Evolutionary conservation across 2,888 invertebrate genomes (phyloP).

Genomic region (Pyrgus malvae): DNA sequence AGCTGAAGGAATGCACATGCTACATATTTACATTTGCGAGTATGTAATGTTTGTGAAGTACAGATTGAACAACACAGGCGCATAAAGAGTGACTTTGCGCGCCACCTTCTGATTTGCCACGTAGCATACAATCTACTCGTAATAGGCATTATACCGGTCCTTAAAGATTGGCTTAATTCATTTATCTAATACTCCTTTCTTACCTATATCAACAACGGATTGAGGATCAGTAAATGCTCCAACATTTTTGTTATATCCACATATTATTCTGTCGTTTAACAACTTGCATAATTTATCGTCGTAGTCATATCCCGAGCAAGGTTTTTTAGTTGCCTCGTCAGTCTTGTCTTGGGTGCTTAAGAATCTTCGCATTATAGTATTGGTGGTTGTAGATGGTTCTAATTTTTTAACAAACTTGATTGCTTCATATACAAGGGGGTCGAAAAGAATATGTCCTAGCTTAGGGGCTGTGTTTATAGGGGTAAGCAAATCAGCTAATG

Average conservation of each 20-base stretch:
- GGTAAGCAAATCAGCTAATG: neutral
- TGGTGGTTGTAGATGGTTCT: neutral
- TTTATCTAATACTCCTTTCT: neutral
- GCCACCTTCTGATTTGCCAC: too few relatives aligned
- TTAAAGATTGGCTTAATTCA: neutral
- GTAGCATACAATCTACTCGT: too few relatives aligned
- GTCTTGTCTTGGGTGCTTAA: neutral
- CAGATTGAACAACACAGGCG: too few relatives aligned
- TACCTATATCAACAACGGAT: constrained; percentile 42
- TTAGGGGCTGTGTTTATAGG: constrained; percentile 47
- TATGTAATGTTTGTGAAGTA: too few relatives aligned
- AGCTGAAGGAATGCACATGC: too few relatives aligned
- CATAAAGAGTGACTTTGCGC: too few relatives aligned
- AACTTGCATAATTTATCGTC: constrained; percentile 51
- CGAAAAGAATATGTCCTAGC: constrained; percentile 43
- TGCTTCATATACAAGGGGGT: constrained; percentile 45
- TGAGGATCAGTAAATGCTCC: constrained; percentile 38
- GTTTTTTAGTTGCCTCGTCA: constrained; percentile 14
- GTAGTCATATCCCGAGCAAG: constrained; percentile 51
- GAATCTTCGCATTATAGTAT: neutral
- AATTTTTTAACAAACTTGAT: constrained; percentile 31
- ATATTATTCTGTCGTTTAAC: constrained; percentile 52
- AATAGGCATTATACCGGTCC: too few relatives aligned
- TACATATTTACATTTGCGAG: too few relatives aligned
- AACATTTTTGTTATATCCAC: constrained; percentile 64